These are phyloP conservation scores for Sebastes trivittatus DNA, from an alignment of 2,797 vertebrate genomes.

Conservation along the genomic window DNA sequence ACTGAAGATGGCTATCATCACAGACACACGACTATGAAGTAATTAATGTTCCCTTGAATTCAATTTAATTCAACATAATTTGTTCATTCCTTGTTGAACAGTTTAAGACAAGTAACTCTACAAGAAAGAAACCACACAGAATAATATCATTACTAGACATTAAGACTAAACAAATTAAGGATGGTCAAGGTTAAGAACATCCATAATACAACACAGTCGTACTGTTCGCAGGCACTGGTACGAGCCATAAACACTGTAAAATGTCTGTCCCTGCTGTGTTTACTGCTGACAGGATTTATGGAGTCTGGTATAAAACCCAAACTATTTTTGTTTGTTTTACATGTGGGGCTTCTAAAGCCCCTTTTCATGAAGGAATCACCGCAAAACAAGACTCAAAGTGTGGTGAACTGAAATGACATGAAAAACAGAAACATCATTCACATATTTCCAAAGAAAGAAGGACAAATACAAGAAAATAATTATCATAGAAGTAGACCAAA, in stretches of 20 bases:
- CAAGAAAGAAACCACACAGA: not conserved
- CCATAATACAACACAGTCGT: not conserved
- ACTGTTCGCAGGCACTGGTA: not conserved
- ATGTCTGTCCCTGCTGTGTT: not conserved
- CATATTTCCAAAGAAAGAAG: not conserved
- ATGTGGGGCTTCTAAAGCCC: not conserved
- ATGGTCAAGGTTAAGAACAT: not conserved
- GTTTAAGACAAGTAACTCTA: not conserved
- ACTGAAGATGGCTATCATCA: not conserved
- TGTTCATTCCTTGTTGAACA: not conserved
- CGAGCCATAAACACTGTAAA: not conserved
- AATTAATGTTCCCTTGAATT: not conserved
- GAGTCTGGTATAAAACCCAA: not conserved
- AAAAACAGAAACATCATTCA: constrained; percentile 13
- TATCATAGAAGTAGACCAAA: not conserved
- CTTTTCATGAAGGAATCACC: not conserved
- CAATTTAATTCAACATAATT: not conserved
- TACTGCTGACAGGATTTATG: not conserved
- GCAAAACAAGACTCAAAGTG: not conserved
- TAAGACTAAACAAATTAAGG: not conserved
- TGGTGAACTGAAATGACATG: not conserved
- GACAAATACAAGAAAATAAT: not conserved
- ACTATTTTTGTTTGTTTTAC: constrained; percentile 5
- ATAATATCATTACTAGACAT: not conserved
- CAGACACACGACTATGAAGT: not conserved